Evolutionary conservation across 2,113 vertebrate genomes (phyloP).

Genomic region (Odontesthes bonariensis): DNA sequence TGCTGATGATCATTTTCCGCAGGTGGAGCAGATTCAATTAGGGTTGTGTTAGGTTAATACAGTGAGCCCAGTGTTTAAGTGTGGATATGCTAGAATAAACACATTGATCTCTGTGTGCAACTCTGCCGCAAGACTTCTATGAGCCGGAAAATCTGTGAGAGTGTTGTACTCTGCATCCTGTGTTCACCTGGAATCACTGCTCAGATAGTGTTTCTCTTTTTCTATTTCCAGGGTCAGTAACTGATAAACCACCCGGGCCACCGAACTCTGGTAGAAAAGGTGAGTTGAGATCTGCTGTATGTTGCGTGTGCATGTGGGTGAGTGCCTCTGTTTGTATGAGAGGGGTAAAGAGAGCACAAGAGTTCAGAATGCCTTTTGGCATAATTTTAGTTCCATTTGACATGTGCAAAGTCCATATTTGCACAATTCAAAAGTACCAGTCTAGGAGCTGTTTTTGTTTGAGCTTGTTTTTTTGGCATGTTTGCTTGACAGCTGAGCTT

Average conservation of each 20-base stretch:
- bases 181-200: conserved; percentile 19
- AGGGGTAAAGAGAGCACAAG: conserved; percentile 12
- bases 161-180: neutral
- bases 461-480: neutral
- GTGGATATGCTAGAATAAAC: neutral
- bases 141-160: conserved; percentile 8
- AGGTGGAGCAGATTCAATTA: conserved; percentile 15
- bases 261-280: conserved; percentile 96
- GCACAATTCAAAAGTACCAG: conserved; percentile 17
- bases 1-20: neutral
- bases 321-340: conserved; percentile 24
- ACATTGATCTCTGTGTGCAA: neutral
- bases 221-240: conserved; percentile 90
- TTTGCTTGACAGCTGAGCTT: neutral
- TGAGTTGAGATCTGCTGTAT: conserved; percentile 89
- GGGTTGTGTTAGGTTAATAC: conserved; percentile 25
- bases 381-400: conserved; percentile 21
- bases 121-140: neutral
- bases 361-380: conserved; percentile 40
- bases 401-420: conserved; percentile 59
- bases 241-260: conserved; percentile 93
- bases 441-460: neutral
- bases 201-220: conserved; percentile 43
- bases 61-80: neutral
- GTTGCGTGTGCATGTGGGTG: conserved; percentile 51